phyloP scores from a whole-genome alignment of 2,888 invertebrate species.

The Nasonia oneida region DNA sequence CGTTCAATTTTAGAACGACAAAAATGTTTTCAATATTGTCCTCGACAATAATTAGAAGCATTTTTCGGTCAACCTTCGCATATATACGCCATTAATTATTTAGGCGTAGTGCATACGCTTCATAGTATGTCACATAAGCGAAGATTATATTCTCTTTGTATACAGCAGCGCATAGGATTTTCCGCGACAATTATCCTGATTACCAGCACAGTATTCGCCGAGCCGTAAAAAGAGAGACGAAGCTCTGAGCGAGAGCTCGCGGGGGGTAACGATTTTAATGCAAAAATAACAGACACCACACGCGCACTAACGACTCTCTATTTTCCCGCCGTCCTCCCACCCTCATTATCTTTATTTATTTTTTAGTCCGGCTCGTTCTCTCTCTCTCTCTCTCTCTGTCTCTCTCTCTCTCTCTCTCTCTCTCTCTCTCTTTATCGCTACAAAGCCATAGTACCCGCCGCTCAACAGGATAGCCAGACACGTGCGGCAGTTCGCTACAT shows the following conservation, averaged over 20 bases:
- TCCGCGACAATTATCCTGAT: slow-evolving; percentile 66
- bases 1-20: too few species aligned
- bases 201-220: slow-evolving; percentile 53
- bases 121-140: neutral
- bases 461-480: too few species aligned
- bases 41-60: neutral
- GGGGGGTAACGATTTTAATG: slow-evolving; percentile 72
- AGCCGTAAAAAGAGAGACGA: slow-evolving; percentile 63
- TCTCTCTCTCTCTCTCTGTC: slow-evolving; percentile 38
- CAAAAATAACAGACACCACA: slow-evolving; percentile 73
- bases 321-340: slow-evolving; percentile 65
- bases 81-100: neutral
- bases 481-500: too few species aligned
- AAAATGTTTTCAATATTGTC: neutral
- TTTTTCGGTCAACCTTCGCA: neutral
- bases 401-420: slow-evolving; percentile 35
- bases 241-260: slow-evolving; percentile 42
- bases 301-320: slow-evolving; percentile 73
- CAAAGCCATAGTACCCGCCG: too few species aligned
- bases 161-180: neutral
- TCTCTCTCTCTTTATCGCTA: slow-evolving; percentile 2
- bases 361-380: slow-evolving; percentile 2
- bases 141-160: neutral
- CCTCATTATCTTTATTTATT: slow-evolving; percentile 47
- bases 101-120: neutral